A percentile compares a stretch with the other conserved stretches of the same genome.
phyloP scores from a whole-genome alignment of 1,140 invertebrate species.

The Oncopodura yosiiana region DNA sequence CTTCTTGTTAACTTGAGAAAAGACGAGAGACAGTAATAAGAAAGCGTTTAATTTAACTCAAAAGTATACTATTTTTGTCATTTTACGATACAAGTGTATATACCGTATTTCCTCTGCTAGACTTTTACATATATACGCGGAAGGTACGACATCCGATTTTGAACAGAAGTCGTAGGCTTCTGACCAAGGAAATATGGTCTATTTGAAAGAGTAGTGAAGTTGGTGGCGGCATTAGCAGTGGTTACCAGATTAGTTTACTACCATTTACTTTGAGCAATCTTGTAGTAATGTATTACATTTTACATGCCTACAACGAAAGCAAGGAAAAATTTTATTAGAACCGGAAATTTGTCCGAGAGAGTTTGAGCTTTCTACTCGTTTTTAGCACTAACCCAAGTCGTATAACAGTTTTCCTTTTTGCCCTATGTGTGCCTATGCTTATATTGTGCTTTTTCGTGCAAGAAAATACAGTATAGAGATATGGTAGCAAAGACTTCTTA shows the following conservation, averaged over 20 bases:
- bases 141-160: background rate
- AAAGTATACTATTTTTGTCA: background rate
- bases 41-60: background rate
- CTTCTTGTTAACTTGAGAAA: background rate
- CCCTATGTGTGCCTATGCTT: too few relatives aligned
- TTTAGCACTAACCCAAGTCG: too few relatives aligned
- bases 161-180: background rate
- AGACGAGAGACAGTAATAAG: background rate
- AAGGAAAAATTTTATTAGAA: slow-evolving; percentile 14
- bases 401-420: too few relatives aligned
- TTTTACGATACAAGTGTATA: background rate
- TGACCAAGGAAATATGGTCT: background rate
- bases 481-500: too few relatives aligned
- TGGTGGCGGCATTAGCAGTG: background rate
- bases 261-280: background rate
- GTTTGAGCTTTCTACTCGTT: too few relatives aligned
- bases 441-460: too few relatives aligned
- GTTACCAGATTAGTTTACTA: background rate
- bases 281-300: background rate
- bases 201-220: background rate
- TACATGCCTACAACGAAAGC: background rate
- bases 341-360: slow-evolving; percentile 16
- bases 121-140: too few relatives aligned
- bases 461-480: too few relatives aligned
- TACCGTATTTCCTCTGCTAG: too few relatives aligned